phyloP scores from a whole-genome alignment of 2,113 vertebrate genomes.

The Dicaeum eximium region DNA sequence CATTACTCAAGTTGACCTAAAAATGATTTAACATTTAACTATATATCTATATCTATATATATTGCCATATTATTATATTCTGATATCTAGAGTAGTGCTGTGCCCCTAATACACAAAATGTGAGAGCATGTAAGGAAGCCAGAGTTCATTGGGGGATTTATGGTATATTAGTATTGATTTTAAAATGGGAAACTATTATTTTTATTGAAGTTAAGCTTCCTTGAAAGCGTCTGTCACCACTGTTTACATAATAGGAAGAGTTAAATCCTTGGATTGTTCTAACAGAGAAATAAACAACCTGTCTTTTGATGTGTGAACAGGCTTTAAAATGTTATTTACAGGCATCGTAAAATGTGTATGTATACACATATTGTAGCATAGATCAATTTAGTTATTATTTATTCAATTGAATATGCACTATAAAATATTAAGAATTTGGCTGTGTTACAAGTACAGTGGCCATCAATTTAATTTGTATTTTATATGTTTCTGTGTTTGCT shows the following conservation, averaged over 20 bases:
- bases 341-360: background rate
- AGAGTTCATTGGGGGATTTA: background rate
- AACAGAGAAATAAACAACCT: slow-evolving; percentile 56
- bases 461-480: slow-evolving; percentile 1
- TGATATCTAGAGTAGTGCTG: slow-evolving; percentile 55
- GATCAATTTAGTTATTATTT: slow-evolving; percentile 6
- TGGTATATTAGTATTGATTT: slow-evolving; percentile 42
- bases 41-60: slow-evolving; percentile 55
- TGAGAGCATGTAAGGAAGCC: slow-evolving; percentile 53
- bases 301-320: slow-evolving; percentile 36
- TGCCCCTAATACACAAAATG: slow-evolving; percentile 51
- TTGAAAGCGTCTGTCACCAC: slow-evolving; percentile 9
- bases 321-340: slow-evolving; percentile 48
- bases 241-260: slow-evolving; percentile 47
- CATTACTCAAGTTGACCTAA: slow-evolving; percentile 61
- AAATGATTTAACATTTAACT: slow-evolving; percentile 51
- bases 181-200: background rate
- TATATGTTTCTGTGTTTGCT: background rate
- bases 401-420: background rate
- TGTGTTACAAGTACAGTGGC: background rate
- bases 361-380: background rate
- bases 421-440: slow-evolving; percentile 20
- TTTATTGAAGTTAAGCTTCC: slow-evolving; percentile 26
- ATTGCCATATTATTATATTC: slow-evolving; percentile 60
- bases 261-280: slow-evolving; percentile 40